Conservation (phyloP, 2,888 invertebrate genomes). For the Rhyacophila evoluta region DNA sequence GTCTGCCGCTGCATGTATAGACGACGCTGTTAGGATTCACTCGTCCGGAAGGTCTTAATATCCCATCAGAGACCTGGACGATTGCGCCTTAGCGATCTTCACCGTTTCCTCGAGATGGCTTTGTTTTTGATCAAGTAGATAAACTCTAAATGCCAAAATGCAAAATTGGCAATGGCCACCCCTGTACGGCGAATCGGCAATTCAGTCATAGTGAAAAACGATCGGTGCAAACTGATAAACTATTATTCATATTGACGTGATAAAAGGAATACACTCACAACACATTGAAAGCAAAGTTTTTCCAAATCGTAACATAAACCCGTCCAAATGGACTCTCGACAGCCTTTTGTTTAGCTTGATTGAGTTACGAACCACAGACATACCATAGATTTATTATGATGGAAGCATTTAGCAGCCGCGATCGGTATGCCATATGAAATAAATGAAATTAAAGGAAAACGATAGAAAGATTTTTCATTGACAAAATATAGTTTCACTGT, state of each 20-base stretch:
- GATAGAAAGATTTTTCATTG: too few species aligned
- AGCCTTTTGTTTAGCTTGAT: constrained; percentile 53
- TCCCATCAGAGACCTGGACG: neutral
- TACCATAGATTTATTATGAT: constrained; percentile 18
- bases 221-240: neutral
- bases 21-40: neutral
- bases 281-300: constrained; percentile 27
- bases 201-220: constrained; percentile 37
- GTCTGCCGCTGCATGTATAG: constrained; percentile 54
- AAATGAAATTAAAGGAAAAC: neutral
- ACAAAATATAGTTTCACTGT: too few species aligned
- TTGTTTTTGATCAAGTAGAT: constrained; percentile 27
- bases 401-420: neutral
- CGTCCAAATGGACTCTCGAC: constrained; percentile 46
- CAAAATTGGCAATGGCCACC: constrained; percentile 72
- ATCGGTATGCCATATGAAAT: constrained; percentile 1
- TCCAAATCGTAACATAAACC: constrained; percentile 41
- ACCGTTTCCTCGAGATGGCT: constrained; percentile 38
- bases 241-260: neutral
- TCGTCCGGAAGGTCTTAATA: neutral
- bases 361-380: constrained; percentile 51
- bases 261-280: neutral
- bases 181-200: constrained; percentile 64
- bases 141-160: constrained; percentile 60
- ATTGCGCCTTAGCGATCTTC: neutral